Percentiles rank a stretch among this genome's conserved stretches.
Conservation (phyloP, 2,113 vertebrate genomes). For the Semicossyphus pulcher region DNA sequence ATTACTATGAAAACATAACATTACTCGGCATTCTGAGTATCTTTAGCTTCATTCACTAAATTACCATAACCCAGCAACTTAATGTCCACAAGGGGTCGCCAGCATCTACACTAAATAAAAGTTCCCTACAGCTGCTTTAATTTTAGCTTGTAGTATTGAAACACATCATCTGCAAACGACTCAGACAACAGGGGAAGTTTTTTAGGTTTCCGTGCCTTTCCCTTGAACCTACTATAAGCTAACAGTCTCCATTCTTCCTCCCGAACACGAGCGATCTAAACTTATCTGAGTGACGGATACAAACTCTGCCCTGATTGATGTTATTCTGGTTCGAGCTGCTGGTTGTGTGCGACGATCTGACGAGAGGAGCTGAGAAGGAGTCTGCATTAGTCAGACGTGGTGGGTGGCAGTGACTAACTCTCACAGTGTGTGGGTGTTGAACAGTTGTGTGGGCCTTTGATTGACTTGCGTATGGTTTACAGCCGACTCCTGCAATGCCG, state of each 20-base stretch:
- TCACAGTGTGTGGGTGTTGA: not conserved
- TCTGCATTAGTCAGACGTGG: conserved; percentile 7
- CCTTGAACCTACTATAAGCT: not conserved
- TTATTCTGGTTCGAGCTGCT: not conserved
- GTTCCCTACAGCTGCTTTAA: not conserved
- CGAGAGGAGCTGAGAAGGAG: not conserved
- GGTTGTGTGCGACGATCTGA: not conserved
- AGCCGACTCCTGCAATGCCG: not conserved
- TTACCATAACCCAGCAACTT: too few relatives aligned
- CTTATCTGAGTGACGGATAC: not conserved
- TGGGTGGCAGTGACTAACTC: conserved; percentile 38
- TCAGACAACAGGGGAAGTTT: not conserved
- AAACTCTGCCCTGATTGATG: not conserved
- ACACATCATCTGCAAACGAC: not conserved
- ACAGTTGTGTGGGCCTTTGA: conserved; percentile 11
- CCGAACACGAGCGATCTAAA: not conserved
- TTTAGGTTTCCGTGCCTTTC: not conserved
- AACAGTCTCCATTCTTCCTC: not conserved
- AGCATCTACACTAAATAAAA: not conserved
- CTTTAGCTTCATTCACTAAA: too few relatives aligned
- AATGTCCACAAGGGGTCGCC: not conserved
- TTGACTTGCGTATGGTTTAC: conserved; percentile 2
- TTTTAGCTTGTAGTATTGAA: not conserved
- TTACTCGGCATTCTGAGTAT: too few relatives aligned
- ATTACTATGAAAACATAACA: too few relatives aligned